phyloP scores from a whole-genome alignment of 2,888 invertebrate species.

The Disparrhopalites patrizii region DNA sequence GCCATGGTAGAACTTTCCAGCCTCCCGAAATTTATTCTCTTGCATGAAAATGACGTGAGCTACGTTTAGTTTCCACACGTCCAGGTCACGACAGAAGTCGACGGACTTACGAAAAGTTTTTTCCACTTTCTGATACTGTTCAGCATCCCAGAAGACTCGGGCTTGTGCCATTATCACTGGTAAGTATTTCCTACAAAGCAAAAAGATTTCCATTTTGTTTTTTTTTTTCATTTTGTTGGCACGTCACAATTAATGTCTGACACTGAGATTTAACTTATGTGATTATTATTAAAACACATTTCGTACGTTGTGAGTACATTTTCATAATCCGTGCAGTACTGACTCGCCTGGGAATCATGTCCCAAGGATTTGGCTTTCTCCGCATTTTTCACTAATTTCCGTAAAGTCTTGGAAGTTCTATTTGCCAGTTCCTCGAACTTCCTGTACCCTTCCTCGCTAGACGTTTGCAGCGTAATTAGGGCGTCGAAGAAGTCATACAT shows the following conservation, averaged over 20 bases:
- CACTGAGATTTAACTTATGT: conserved; percentile 32
- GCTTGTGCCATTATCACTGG: conserved; percentile 99
- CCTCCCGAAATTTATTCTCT: conserved; percentile 96
- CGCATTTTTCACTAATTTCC: conserved; percentile 81
- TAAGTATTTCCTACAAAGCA: conserved; percentile 65
- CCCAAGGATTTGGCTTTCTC: conserved; percentile 40
- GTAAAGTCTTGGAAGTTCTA: conserved; percentile 79
- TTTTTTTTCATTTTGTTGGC: not conserved
- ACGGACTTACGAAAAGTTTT: conserved; percentile 94
- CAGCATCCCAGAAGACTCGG: conserved; percentile 96
- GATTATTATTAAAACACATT: conserved; percentile 25
- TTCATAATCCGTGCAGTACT: conserved; percentile 44
- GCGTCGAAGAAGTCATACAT: conserved; percentile 94
- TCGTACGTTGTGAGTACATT: conserved; percentile 51
- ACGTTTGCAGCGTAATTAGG: conserved; percentile 93
- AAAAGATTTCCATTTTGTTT: not conserved
- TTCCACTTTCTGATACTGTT: conserved; percentile 93
- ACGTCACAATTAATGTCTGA: not conserved
- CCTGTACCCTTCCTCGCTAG: conserved; percentile 90
- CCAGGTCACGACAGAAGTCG: conserved; percentile 96
- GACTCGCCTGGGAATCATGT: conserved; percentile 43
- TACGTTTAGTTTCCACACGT: conserved; percentile 95
- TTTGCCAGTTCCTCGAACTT: conserved; percentile 93
- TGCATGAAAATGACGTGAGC: conserved; percentile 99
- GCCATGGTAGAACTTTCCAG: conserved; percentile 96